phyloP scores from a whole-genome alignment of 2,888 invertebrate species.

The Eretmocerus hayati region DNA sequence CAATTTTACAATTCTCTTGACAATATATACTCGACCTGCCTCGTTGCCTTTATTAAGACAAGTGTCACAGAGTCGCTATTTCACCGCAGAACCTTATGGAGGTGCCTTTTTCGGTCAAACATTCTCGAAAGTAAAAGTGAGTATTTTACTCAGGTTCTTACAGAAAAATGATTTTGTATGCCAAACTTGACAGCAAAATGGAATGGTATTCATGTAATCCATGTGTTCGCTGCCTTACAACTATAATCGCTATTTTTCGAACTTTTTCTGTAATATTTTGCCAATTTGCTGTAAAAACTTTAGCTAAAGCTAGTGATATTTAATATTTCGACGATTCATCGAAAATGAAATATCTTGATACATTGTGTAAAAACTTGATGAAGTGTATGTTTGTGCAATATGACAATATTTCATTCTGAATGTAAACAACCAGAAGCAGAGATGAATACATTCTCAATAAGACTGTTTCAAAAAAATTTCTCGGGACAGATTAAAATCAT shows the following conservation, averaged over 20 bases:
- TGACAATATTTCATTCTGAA: constrained; percentile 20
- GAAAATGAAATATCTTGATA: constrained; percentile 3
- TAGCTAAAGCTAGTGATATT: constrained; percentile 11
- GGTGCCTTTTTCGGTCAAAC: constrained; percentile 20
- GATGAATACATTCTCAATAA: constrained; percentile 5
- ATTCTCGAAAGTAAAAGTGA: constrained; percentile 12
- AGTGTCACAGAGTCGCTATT: constrained; percentile 12
- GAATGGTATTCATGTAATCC: constrained; percentile 4
- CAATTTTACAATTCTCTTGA: constrained; percentile 14
- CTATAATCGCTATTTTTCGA: constrained; percentile 19
- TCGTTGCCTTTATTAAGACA: constrained; percentile 8
- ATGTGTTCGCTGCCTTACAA: constrained; percentile 15
- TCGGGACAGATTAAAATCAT: no score
- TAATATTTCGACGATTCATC: not conserved
- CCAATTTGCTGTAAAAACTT: constrained; percentile 15
- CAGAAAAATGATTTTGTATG: constrained; percentile 14
- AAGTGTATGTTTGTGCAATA: constrained; percentile 18
- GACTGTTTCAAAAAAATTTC: constrained; percentile 1
- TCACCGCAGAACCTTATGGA: constrained; percentile 17
- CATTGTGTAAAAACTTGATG: constrained; percentile 6
- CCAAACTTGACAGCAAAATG: constrained; percentile 16
- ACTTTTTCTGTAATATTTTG: constrained; percentile 15
- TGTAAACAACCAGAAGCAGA: constrained; percentile 10
- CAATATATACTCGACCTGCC: no score
- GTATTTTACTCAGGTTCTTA: constrained; percentile 12